Conservation (phyloP, 2,888 invertebrate species). For the Ennomos quercinarius region DNA sequence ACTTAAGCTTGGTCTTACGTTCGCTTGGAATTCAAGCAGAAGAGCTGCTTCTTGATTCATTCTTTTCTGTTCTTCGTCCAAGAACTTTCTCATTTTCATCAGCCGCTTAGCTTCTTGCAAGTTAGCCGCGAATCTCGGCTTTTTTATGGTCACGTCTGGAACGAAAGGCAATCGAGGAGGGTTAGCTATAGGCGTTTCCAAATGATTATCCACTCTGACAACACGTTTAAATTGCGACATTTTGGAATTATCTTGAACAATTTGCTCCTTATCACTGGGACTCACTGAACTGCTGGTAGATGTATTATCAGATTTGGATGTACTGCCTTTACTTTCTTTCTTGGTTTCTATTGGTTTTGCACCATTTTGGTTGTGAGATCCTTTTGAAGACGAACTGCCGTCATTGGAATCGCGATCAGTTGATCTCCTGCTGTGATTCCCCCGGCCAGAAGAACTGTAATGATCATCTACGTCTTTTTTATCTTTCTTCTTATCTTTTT, state of each 20-base stretch:
- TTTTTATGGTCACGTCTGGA: slow-evolving; percentile 83
- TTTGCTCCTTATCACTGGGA: slow-evolving; percentile 79
- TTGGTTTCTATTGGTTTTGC: slow-evolving; percentile 69
- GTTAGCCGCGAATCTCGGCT: slow-evolving; percentile 89
- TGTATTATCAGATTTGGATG: slow-evolving; percentile 75
- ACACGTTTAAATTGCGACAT: slow-evolving; percentile 61
- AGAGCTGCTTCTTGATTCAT: slow-evolving; percentile 81
- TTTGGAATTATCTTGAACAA: slow-evolving; percentile 48
- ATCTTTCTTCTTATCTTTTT: slow-evolving; percentile 77
- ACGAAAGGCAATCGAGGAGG: slow-evolving; percentile 74
- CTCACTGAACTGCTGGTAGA: slow-evolving; percentile 79
- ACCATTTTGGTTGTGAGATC: slow-evolving; percentile 66
- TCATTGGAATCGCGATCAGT: slow-evolving; percentile 93
- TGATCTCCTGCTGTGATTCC: slow-evolving; percentile 88
- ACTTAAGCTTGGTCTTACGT: slow-evolving; percentile 77
- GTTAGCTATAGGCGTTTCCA: slow-evolving; percentile 67
- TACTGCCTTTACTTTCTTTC: slow-evolving; percentile 71
- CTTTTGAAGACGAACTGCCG: slow-evolving; percentile 85
- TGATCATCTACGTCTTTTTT: slow-evolving; percentile 89
- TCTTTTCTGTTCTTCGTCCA: slow-evolving; percentile 86
- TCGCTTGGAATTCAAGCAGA: slow-evolving; percentile 78
- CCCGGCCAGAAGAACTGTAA: slow-evolving; percentile 87
- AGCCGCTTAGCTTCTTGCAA: slow-evolving; percentile 87
- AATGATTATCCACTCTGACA: slow-evolving; percentile 70
- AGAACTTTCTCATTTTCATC: slow-evolving; percentile 88